These are phyloP conservation scores for Apis laboriosa DNA, from an alignment of 1,140 invertebrate genomes.

Conservation along the genomic window DNA sequence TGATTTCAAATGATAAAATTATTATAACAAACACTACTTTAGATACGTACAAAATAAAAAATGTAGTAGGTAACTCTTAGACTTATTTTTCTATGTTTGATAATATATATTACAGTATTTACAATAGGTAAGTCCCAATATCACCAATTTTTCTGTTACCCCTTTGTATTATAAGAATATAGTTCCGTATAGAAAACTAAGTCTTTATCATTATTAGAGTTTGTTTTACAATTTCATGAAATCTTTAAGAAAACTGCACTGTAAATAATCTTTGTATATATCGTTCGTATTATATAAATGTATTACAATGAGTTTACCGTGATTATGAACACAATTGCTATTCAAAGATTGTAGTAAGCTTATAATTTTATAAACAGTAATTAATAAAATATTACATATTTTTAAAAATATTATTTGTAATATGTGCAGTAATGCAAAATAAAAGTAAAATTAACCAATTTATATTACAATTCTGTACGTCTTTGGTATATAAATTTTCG, in stretches of 20 bases:
- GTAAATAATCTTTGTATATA: slow-evolving; percentile 64
- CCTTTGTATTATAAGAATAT: slow-evolving; percentile 78
- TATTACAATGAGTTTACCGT: slow-evolving; percentile 60
- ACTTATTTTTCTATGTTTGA: slow-evolving; percentile 75
- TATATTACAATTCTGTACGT: slow-evolving; percentile 64
- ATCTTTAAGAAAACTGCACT: slow-evolving; percentile 71
- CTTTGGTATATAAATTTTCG: slow-evolving; percentile 57
- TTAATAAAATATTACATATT: slow-evolving; percentile 54
- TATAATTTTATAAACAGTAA: slow-evolving; percentile 52
- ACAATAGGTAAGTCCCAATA: slow-evolving; percentile 78
- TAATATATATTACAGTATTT: slow-evolving; percentile 79
- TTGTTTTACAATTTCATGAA: slow-evolving; percentile 71
- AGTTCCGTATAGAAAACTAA: slow-evolving; percentile 81
- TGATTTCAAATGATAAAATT: slow-evolving; percentile 56
- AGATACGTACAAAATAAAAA: slow-evolving; percentile 72
- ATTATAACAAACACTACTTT: slow-evolving; percentile 62
- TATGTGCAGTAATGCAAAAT: slow-evolving; percentile 50
- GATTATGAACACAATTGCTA: slow-evolving; percentile 71
- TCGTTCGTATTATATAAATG: slow-evolving; percentile 57
- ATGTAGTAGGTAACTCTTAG: slow-evolving; percentile 73
- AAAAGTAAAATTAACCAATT: slow-evolving; percentile 51
- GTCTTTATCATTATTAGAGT: slow-evolving; percentile 75
- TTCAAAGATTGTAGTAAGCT: slow-evolving; percentile 55
- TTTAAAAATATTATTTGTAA: slow-evolving; percentile 41
- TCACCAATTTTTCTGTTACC: slow-evolving; percentile 69